Evolutionary conservation across 2,888 invertebrate species (phyloP).

Genomic region (Andrena minutula): DNA sequence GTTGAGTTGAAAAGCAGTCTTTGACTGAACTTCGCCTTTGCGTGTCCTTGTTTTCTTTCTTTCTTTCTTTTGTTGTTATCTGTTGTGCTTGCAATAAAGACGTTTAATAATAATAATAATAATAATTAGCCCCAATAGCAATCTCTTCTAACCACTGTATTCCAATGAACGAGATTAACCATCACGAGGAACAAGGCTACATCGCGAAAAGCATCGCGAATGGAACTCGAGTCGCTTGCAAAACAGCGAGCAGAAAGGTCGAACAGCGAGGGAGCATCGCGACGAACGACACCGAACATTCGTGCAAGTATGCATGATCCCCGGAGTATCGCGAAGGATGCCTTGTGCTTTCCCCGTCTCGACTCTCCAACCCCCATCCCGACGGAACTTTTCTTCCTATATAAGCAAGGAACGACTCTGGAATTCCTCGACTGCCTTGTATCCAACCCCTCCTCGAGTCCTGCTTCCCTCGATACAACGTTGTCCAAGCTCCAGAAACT

Average conservation of each 20-base stretch:
- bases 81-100: too few species aligned
- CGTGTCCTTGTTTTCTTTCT: too few species aligned
- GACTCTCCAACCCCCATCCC: not conserved
- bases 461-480: not conserved
- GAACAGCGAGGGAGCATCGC: conserved; percentile 36
- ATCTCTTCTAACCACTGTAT: not conserved
- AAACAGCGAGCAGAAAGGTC: conserved; percentile 15
- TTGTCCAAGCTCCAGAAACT: not conserved
- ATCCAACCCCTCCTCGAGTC: not conserved
- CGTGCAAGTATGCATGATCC: conserved; percentile 52
- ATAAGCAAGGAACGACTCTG: conserved; percentile 3
- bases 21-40: too few species aligned
- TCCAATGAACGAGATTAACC: not conserved
- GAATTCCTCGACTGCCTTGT: conserved; percentile 13
- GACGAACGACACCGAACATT: conserved; percentile 42
- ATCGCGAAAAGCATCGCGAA: conserved; percentile 4
- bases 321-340: conserved; percentile 40
- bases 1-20: too few species aligned
- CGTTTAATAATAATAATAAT: too few species aligned
- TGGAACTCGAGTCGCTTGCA: not conserved
- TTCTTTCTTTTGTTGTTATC: too few species aligned
- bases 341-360: conserved; percentile 21
- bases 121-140: too few species aligned
- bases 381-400: conserved; percentile 18
- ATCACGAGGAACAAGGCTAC: not conserved